Base-by-base conservation (phyloP, 2,888 invertebrate genomes). In the Imbricaverruca yamaguchii region DNA sequence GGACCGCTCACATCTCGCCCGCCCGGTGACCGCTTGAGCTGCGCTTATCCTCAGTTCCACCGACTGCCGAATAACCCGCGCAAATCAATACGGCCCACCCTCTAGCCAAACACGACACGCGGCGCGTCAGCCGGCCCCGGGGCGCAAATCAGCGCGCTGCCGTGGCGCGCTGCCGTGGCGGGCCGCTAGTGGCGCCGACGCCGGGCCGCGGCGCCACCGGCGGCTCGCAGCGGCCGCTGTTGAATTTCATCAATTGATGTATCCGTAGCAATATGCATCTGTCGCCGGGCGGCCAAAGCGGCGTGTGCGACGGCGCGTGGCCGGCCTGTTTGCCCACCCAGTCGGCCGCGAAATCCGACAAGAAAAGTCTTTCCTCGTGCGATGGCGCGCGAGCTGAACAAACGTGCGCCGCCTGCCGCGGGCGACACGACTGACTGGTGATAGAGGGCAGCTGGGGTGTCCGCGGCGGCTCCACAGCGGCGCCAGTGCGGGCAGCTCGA, bases 281-380 rank as follows among this genome's bases (percentile, higher is more conserved):
- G 74, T 53, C 69, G 55, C 10, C 21, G 18, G 74, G 39, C 53
- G 39, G 53, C 59, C 59, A 0, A 1, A 59, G 53, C 23, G 13
- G 74, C 53, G 21, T 15, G 53, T 15, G 15, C 69, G 74, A 53
- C 21, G 21, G 74, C 12, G 15, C 74, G 74, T 18, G 53, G 21
- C 55, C 21, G 53, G 21, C 0, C 74, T 74, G 74, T 74, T 74
- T 74, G 74, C 55, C 74, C 3, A 53, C 9, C 21, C 74, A 74
- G 18, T 21, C 55, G 55, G 74, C 74, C 74, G 74, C 53, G 74
- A 74, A 74, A 74, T 55, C 21, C 53, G 74, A 74, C 74, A 74
- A 74, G 74, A 74, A 74, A 74, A 74, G 74, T 74, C 74, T 74
- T 74, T 74, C 74, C 55, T 55, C 18, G 74, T 55, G 74, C 74